Base-by-base conservation (phyloP, 2,888 invertebrate genomes). In the Hipparchia sbordonii region DNA sequence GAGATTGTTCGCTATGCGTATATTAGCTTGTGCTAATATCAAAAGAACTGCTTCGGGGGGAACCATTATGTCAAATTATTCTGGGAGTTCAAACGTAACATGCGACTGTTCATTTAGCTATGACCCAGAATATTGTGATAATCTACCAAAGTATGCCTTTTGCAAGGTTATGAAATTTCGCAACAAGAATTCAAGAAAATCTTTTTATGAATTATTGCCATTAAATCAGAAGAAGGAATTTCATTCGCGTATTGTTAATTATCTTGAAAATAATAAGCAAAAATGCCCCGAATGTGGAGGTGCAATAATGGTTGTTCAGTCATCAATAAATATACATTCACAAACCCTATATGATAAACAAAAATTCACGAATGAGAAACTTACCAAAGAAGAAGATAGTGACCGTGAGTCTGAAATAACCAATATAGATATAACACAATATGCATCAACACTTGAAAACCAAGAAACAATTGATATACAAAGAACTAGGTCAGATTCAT, bases 91-190 rank as follows among this genome's bases (percentile, higher is more conserved):
- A 33, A 84, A 84, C 75, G 80, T 90, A 72, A 56, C 71, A 7
- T 92, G 93, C 77, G 88, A 89, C 56, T 94, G 94, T 79, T 79
- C 76, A 71, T 91, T 94, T 78, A 89, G 91, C 6, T 85, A 88
- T 74, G 88, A 91, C 60, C 80, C 87, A 12, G 87, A 90, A 67
- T 80, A 74, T 39, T 79, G 77, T 75, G 81, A 87, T 70, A 86
- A 88, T 76, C 82, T 95, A 62, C 94, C 95, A 0, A 89, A 89
- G 78, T 95, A 95, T 78, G 94, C 95, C 7, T 94, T 93, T 82
- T 95, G 95, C 80, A 94, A 93, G 82, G 83, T 95, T 9, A 87
- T 95, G 81, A 93, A 92, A 80, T 95, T 95, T 79, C 93, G 90
- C 82, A 93, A 90, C 76, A 90, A 87, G 75, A 90, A 86, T 70